phyloP scores from a whole-genome alignment of 30 jellyfish, hydroid and myxozoan species.

The Aurelia aurita complex sp. Pacific region DNA sequence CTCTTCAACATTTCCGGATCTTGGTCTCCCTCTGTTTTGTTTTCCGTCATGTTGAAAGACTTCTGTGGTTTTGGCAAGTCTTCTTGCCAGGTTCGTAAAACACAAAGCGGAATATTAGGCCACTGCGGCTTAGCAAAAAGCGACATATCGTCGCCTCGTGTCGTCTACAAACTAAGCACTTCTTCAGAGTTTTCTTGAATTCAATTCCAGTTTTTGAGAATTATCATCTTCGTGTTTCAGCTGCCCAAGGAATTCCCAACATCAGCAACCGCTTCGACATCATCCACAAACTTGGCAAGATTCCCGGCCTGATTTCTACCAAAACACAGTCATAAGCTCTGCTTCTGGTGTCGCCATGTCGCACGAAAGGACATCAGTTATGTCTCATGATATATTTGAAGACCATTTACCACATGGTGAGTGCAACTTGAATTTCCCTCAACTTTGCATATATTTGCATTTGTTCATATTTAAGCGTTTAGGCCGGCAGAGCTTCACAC shows the following conservation, averaged over 20 bases:
- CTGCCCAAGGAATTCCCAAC: constrained; percentile 56
- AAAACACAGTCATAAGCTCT: constrained; percentile 17
- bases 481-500: too few species aligned
- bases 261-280: constrained; percentile 52
- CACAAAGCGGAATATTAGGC: constrained; percentile 1
- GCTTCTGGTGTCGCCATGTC: constrained; percentile 30
- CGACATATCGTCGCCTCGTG: too few species aligned
- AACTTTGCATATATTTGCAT: too few species aligned
- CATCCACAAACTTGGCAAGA: constrained; percentile 62
- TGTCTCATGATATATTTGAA: constrained; percentile 48
- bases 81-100: constrained; percentile 11
- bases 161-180: not conserved
- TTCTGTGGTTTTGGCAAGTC: constrained; percentile 18
- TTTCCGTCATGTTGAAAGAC: constrained; percentile 12
- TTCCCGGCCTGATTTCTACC: constrained; percentile 42
- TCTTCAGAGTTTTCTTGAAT: not conserved
- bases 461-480: too few species aligned
- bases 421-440: not conserved
- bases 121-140: not conserved
- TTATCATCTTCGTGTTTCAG: not conserved
- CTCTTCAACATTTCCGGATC: constrained; percentile 58
- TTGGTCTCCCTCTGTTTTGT: constrained; percentile 25
- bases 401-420: constrained; percentile 58
- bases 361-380: constrained; percentile 27
- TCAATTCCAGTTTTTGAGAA: not conserved